Conservation (phyloP, 2,113 vertebrate species). For the Noturus placidus region DNA sequence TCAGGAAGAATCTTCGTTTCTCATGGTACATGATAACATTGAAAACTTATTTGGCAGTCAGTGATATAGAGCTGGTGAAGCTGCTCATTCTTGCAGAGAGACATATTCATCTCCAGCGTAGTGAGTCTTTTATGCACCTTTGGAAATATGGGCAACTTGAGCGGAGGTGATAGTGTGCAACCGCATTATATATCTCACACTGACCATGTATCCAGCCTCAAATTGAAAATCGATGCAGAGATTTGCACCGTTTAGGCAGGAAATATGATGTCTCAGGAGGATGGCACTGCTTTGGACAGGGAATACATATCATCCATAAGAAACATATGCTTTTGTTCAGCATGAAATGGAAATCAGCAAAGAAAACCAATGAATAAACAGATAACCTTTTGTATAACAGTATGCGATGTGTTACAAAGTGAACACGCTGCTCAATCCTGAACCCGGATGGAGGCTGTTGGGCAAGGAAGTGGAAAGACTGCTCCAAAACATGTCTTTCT, state of each 20-base stretch:
- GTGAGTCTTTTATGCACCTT: not conserved
- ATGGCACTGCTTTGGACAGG: not conserved
- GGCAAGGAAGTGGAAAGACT: not conserved
- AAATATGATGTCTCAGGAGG: conserved; percentile 47
- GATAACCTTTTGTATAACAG: conserved; percentile 18
- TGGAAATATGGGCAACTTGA: conserved; percentile 51
- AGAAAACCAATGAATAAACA: conserved; percentile 42
- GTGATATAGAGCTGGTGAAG: not conserved
- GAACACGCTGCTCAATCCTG: conserved; percentile 3
- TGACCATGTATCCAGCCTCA: conserved; percentile 37
- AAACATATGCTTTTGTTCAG: conserved; percentile 43
- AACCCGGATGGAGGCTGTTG: not conserved
- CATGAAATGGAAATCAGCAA: conserved; percentile 20
- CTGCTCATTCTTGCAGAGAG: not conserved
- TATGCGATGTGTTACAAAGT: conserved; percentile 3
- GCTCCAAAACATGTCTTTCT: conserved; percentile 8
- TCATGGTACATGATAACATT: not conserved
- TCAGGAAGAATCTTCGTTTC: not conserved
- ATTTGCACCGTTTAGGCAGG: conserved; percentile 56
- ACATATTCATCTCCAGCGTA: not conserved
- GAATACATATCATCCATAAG: conserved; percentile 31
- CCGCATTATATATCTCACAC: conserved; percentile 50
- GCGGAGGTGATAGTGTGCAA: conserved; percentile 48
- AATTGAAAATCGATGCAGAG: conserved; percentile 65
- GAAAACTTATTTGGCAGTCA: not conserved